Evolutionary conservation across 1,140 invertebrate genomes (phyloP).

Genomic region (Spodoptera litura): DNA sequence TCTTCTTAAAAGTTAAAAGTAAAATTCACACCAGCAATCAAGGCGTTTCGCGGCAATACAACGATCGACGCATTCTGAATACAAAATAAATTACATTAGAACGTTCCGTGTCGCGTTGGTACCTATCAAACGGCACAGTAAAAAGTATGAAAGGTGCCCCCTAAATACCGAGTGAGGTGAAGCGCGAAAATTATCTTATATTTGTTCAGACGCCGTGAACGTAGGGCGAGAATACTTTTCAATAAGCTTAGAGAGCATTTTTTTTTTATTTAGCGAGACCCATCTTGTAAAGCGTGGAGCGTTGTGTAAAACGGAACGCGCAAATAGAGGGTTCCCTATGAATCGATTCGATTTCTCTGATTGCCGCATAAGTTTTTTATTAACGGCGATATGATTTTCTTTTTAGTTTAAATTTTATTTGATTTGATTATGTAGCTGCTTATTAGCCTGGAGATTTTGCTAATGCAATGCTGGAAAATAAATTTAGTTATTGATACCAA

Average conservation of each 20-base stretch:
- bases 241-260: slow-evolving; percentile 84
- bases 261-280: slow-evolving; percentile 71
- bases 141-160: slow-evolving; percentile 84
- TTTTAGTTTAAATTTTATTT: not conserved
- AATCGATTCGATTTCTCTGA: slow-evolving; percentile 66
- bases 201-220: slow-evolving; percentile 84
- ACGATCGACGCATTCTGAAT: slow-evolving; percentile 63
- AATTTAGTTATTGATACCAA: too few species aligned
- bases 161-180: slow-evolving; percentile 83
- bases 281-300: slow-evolving; percentile 73
- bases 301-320: slow-evolving; percentile 72
- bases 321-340: slow-evolving; percentile 77
- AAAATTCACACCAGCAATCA: slow-evolving; percentile 35
- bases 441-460: too few species aligned
- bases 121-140: slow-evolving; percentile 77
- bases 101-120: slow-evolving; percentile 57
- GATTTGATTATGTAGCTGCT: not conserved
- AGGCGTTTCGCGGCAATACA: slow-evolving; percentile 10
- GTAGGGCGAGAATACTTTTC: slow-evolving; percentile 84
- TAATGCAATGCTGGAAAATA: too few species aligned
- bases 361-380: slow-evolving; percentile 47
- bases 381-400: slow-evolving; percentile 35
- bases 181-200: slow-evolving; percentile 85
- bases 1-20: not conserved
- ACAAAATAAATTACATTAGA: slow-evolving; percentile 81